Conservation (phyloP, 2,113 vertebrate genomes). For the Microcebus lehilahytsara region DNA sequence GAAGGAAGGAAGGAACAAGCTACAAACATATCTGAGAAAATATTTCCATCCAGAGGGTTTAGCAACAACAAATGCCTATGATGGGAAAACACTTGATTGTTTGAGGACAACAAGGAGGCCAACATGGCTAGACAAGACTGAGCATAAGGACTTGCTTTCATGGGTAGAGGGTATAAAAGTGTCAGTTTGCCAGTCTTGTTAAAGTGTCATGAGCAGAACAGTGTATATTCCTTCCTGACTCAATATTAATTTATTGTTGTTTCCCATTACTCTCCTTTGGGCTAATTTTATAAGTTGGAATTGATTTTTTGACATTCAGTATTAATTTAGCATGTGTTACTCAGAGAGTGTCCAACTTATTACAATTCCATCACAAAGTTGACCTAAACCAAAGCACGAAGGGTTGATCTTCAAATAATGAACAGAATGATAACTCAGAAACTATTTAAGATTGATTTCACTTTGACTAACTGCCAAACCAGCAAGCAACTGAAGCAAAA, state of each 20-base stretch:
- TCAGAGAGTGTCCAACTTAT: neutral
- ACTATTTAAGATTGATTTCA: neutral
- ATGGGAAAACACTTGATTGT: no score
- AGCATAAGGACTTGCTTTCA: neutral
- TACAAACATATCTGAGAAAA: neutral
- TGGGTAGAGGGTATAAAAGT: fast-evolving
- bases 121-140: neutral
- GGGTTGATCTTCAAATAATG: neutral
- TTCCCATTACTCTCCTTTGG: neutral
- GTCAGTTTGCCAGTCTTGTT: neutral
- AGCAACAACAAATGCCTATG: neutral
- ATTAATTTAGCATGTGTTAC: neutral
- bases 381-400: neutral
- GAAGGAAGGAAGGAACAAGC: neutral
- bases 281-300: neutral
- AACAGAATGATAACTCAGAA: neutral
- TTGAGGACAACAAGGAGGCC: neutral
- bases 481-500: neutral
- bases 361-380: neutral
- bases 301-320: neutral
- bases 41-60: neutral
- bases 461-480: neutral
- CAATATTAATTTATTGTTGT: neutral
- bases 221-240: neutral
- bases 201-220: neutral